These are phyloP conservation scores for Sinocyclocheilus grahami DNA, from an alignment of 2,113 vertebrate species.

Conservation along the genomic window DNA sequence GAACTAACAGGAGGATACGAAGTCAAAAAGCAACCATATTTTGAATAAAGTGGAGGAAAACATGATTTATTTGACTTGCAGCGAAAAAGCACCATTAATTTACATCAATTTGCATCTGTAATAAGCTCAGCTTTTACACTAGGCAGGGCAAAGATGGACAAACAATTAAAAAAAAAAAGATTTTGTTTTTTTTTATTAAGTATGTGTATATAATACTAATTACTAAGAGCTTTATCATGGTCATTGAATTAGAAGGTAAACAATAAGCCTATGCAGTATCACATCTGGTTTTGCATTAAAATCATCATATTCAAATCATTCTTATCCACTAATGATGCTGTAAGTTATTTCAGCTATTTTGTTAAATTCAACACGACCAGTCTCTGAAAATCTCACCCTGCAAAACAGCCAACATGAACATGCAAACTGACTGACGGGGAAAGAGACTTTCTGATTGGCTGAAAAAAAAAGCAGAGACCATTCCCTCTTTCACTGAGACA, in stretches of 20 bases:
- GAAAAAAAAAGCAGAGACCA: background rate
- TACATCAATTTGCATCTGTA: slow-evolving; percentile 25
- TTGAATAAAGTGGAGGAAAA: background rate
- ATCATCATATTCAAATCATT: background rate
- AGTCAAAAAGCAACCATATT: background rate
- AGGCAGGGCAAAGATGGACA: background rate
- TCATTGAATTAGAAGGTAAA: background rate
- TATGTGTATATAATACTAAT: background rate
- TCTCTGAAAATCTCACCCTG: background rate
- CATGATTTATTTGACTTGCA: background rate
- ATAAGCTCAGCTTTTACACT: slow-evolving; percentile 25
- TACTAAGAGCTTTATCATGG: background rate
- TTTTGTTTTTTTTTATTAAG: too few relatives aligned
- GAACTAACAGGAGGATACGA: background rate
- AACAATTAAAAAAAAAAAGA: background rate
- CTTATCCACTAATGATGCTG: background rate
- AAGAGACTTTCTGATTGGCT: background rate
- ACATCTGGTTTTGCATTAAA: background rate
- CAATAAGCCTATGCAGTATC: background rate
- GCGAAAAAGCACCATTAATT: slow-evolving; percentile 30
- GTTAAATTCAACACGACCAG: background rate
- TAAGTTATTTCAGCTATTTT: background rate
- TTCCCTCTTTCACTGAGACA: background rate
- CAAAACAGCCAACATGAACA: background rate
- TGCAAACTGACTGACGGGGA: background rate